Evolutionary conservation across 2,113 vertebrate genomes (phyloP), one percentile per base, ranked within the genome.

Genomic region (Erythrolamprus reginae): DNA sequence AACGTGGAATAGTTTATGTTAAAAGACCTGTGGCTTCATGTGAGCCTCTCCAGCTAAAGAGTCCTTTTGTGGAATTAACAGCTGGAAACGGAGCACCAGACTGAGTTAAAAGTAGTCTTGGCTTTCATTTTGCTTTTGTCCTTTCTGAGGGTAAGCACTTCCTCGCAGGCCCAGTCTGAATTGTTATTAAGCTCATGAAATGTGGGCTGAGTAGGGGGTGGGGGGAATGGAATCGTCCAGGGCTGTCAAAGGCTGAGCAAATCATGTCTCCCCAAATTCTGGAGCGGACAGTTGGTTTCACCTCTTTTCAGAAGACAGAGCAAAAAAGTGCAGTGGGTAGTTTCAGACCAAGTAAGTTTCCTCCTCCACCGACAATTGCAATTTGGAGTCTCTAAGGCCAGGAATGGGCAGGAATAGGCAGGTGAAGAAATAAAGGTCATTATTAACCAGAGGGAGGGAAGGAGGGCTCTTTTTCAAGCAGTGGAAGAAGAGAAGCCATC

Each of bases 61-160:
- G 28, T 58, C 26, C 0, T 33, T 93, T 51, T n/a, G 10, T 1
- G 86, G 87, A 88, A 91, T 91, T 77, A 23, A 38, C 90, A 90
- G 90, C 86, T 92, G 21, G 58, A 58, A 92, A 88, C 5, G 26
- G 42, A 88, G 65, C 42, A 33, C 28, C 70, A 91, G 61, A 88
- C 90, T 58, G 70, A 91, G 90, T 83, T 91, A 91, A 88, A 91
- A 88, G 65, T 87, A 50, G 0, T 50, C 86, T 24, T 70, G 15
- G 48, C 48, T 45, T 89, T 65, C 1, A 51, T 84, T 70, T 91
- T 92, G 83, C 82, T 93, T 89, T 92, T 90, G n/a, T 23, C 24
- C 52, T 89, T 4, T 88, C n/a, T 65, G 33, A 90, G 51, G 24
- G 24, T 93, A 52, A 26, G 1, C 4, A 77, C 3, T 58, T 45